These are phyloP conservation scores for Apotomis turbidana DNA, from an alignment of 2,888 invertebrate genomes.

Conservation along the genomic window DNA sequence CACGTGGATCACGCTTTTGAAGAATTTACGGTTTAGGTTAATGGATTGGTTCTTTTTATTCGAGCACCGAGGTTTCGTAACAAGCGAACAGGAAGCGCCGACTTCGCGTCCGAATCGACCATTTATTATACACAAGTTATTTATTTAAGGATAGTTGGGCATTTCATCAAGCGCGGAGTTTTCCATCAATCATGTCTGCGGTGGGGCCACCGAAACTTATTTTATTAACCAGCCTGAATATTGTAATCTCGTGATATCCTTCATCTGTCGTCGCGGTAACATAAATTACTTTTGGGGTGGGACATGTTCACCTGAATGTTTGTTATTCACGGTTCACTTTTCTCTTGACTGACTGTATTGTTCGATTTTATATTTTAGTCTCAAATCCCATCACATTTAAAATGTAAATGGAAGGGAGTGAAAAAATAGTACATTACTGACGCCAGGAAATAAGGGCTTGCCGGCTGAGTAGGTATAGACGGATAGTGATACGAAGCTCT, in stretches of 20 bases:
- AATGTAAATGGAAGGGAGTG: too few relatives aligned
- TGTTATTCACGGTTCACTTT: conserved; percentile 9
- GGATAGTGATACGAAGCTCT: too few relatives aligned
- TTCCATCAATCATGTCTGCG: conserved; percentile 33
- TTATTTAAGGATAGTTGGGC: conserved; percentile 38
- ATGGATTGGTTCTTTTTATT: conserved; percentile 25
- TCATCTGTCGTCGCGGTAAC: conserved; percentile 34
- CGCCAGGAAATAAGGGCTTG: too few relatives aligned
- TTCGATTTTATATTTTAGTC: too few relatives aligned
- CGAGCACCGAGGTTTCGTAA: conserved; percentile 18
- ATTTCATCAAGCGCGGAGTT: conserved; percentile 24
- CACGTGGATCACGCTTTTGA: conserved; percentile 29
- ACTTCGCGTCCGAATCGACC: conserved; percentile 4
- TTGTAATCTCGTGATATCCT: conserved; percentile 35
- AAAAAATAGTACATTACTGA: too few relatives aligned
- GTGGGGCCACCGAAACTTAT: conserved; percentile 22
- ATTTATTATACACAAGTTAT: conserved; percentile 34
- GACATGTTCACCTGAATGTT: conserved; percentile 13
- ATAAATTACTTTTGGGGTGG: conserved; percentile 35
- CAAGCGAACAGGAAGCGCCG: conserved; percentile 27
- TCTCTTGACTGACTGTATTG: not conserved
- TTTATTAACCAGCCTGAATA: conserved; percentile 33
- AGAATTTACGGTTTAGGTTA: conserved; percentile 26
- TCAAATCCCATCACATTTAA: too few relatives aligned
- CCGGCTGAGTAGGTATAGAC: too few relatives aligned